Percentiles rank a stretch among this genome's conserved stretches.
phyloP scores from a whole-genome alignment of 2,797 vertebrate genomes.

The Tragelaphus oryx region DNA sequence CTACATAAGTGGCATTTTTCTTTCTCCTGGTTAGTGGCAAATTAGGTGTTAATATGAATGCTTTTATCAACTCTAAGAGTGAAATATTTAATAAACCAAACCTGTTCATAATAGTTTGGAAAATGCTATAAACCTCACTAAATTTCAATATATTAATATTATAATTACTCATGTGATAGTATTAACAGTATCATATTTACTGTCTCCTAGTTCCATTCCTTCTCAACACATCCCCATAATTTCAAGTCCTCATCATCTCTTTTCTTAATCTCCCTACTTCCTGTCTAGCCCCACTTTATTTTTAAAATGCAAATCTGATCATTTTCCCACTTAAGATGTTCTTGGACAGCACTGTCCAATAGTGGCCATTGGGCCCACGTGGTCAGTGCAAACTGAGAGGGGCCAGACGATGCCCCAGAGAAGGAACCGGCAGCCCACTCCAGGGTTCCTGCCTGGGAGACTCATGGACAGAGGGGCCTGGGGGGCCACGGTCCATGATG shows the following conservation, averaged over 20 bases:
- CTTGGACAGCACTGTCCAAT: background rate
- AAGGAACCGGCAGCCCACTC: background rate
- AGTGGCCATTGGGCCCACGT: background rate
- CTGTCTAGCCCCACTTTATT: background rate
- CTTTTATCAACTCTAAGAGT: background rate
- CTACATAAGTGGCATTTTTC: background rate
- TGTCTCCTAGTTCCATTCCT: background rate
- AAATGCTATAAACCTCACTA: background rate
- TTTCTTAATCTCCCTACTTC: background rate
- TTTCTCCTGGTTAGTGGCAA: slow-evolving; percentile 6
- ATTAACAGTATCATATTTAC: background rate
- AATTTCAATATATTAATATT: slow-evolving; percentile 33
- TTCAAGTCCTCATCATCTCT: background rate
- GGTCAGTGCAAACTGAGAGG: background rate
- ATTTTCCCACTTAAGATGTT: background rate
- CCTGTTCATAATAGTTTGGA: slow-evolving; percentile 12
- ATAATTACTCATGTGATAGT: slow-evolving; percentile 10
- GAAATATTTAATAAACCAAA: background rate
- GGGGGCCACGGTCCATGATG: background rate
- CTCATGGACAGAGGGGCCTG: background rate
- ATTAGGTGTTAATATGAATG: slow-evolving; percentile 20
- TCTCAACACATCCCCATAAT: background rate
- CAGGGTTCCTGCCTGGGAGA: background rate
- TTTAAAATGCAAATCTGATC: background rate
- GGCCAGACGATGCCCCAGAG: background rate